Conservation (phyloP, 2,797 vertebrate genomes). For the Cyprinodon diabolis region DNA sequence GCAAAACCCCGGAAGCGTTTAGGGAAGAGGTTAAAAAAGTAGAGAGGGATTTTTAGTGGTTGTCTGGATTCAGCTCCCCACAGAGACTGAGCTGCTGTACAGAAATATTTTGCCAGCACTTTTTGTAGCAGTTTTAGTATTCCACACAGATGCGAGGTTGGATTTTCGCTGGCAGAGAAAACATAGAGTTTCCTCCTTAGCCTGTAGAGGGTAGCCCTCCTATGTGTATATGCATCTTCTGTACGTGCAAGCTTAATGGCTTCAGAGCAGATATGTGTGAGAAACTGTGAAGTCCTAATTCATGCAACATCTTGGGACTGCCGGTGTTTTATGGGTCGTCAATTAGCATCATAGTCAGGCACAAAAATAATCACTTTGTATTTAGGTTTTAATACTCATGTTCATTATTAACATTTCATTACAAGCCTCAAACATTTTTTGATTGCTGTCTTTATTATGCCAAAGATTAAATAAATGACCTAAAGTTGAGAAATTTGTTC, state of each 20-base stretch:
- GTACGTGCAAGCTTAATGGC: constrained; percentile 6
- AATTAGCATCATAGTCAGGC: constrained; percentile 19
- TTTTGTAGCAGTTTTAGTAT: constrained; percentile 67
- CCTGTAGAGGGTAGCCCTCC: background rate
- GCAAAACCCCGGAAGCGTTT: constrained; percentile 11
- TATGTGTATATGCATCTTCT: constrained; percentile 14
- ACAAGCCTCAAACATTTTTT: background rate
- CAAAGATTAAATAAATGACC: background rate
- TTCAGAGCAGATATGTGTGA: constrained; percentile 37
- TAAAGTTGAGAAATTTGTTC: background rate
- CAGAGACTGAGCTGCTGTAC: constrained; percentile 26
- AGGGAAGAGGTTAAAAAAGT: background rate
- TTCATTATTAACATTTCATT: too few relatives aligned
- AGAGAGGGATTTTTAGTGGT: constrained; percentile 25
- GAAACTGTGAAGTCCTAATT: constrained; percentile 35
- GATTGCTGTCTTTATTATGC: background rate
- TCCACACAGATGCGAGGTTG: constrained; percentile 56
- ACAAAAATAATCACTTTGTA: constrained; percentile 12
- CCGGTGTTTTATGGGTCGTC: constrained; percentile 18
- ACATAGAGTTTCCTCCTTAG: constrained; percentile 32
- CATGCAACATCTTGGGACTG: constrained; percentile 27
- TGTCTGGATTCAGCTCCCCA: constrained; percentile 33
- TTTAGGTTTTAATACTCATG: background rate
- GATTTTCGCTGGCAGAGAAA: constrained; percentile 41
- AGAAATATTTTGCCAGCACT: constrained; percentile 58